phyloP scores from a whole-genome alignment of 2,888 invertebrate species.

The Acronicta leporina region DNA sequence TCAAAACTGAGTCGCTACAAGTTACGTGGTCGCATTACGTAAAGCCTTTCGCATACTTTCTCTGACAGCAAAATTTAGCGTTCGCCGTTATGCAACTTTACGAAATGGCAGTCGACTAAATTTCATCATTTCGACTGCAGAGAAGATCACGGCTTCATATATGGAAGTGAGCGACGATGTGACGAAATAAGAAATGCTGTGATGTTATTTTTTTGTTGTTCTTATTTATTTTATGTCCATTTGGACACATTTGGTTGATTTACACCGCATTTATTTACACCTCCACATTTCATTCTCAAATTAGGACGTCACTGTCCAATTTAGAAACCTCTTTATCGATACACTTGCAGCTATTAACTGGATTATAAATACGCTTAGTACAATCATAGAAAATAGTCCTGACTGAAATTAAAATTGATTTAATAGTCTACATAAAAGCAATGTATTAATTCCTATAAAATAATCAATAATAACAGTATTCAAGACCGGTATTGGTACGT shows the following conservation, averaged over 20 bases:
- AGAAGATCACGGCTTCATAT: slow-evolving; percentile 81
- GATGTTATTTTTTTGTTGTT: slow-evolving; percentile 51
- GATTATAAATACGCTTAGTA: slow-evolving; percentile 16
- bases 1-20: slow-evolving; percentile 85
- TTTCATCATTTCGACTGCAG: slow-evolving; percentile 85
- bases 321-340: slow-evolving; percentile 31
- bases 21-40: slow-evolving; percentile 85
- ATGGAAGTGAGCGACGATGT: slow-evolving; percentile 69
- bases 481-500: slow-evolving; percentile 51
- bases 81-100: slow-evolving; percentile 81
- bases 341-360: slow-evolving; percentile 14
- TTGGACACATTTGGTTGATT: slow-evolving; percentile 32
- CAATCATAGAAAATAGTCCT: slow-evolving; percentile 18
- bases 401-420: slow-evolving; percentile 26
- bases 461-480: slow-evolving; percentile 56
- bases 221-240: slow-evolving; percentile 33
- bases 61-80: slow-evolving; percentile 89
- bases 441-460: slow-evolving; percentile 64
- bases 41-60: slow-evolving; percentile 89
- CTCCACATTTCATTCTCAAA: slow-evolving; percentile 22
- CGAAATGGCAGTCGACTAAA: slow-evolving; percentile 87
- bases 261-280: slow-evolving; percentile 23
- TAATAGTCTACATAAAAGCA: slow-evolving; percentile 36
- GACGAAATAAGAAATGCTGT: slow-evolving; percentile 79
- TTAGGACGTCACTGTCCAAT: slow-evolving; percentile 39